A percentile compares a stretch with the other conserved stretches of the same genome.
These are phyloP conservation scores for Stichopus horrens DNA, from an alignment of 53 echinoderm and acorn worm species.

Conservation along the genomic window DNA sequence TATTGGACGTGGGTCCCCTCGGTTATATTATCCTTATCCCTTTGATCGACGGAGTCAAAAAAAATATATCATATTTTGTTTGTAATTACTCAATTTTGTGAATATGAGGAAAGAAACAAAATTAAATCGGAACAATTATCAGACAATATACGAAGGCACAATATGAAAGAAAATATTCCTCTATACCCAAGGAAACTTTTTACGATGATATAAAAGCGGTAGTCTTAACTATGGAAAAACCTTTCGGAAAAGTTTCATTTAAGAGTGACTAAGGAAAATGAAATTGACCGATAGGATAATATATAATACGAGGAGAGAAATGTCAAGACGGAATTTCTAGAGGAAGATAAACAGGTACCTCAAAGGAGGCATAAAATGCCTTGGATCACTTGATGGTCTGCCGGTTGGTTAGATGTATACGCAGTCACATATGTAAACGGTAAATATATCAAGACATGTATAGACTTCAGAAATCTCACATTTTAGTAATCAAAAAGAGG, in stretches of 20 bases:
- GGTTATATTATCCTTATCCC: background rate
- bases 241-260: constrained; percentile 3
- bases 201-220: background rate
- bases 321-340: background rate
- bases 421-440: background rate
- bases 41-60: constrained; percentile 17
- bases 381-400: background rate
- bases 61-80: constrained; percentile 40
- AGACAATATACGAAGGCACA: constrained; percentile 1
- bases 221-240: constrained; percentile 8
- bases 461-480: too few relatives aligned
- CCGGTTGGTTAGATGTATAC: background rate
- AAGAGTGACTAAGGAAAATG: background rate
- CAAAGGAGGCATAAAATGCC: background rate
- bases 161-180: background rate
- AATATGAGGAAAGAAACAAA: too few relatives aligned
- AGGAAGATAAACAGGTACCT: background rate
- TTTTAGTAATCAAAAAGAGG: background rate
- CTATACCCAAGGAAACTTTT: constrained; percentile 11
- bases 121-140: background rate
- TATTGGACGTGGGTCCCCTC: background rate
- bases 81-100: constrained; percentile 13
- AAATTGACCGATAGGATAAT: background rate
- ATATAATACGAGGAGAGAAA: background rate
- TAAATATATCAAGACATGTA: too few relatives aligned